Base-by-base conservation (phyloP, 2,113 vertebrate genomes). In the Marmota flaviventris region DNA sequence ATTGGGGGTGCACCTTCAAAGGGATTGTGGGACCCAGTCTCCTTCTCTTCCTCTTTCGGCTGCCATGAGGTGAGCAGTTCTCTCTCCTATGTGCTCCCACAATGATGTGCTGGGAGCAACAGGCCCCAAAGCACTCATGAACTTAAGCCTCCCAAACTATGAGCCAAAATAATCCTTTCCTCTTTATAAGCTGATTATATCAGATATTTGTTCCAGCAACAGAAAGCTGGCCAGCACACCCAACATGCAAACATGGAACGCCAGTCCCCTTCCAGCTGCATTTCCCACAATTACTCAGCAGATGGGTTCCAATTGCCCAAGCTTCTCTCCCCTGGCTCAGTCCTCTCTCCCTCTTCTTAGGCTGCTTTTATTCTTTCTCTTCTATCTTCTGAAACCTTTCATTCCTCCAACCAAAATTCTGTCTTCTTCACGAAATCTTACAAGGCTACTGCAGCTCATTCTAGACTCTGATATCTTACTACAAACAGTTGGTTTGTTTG, bases 401-500 rank as follows among this genome's bases (percentile, higher is more conserved):
- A 10, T 34, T 34, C 32, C 32, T 86, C 78, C 42, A 92, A 86
- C n/a, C 53, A 81, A 94, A 96, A 94, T 42, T 12, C 58, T 39
- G 39, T 39, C 39, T 92, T 56, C 45, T 93, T 29, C 34, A 8
- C 69, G 24, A 96, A 87, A 84, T 3, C 14, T 77, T 79, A 75
- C 22, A 22, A 75, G 88, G 32, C 18, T n/a, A 29, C 24, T 63
- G 65, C 25, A 85, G n/a, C 1, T 61, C 65, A 61, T 45, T 58
- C 58, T 79, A 77, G 42, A 93, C 9, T 81, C 39, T 22, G 89
- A 16, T n/a, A 12, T 85, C 48, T 39, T 70, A n/a, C 18, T 32
- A 13, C 39, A 34, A 83, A 93, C 45, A 82, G 18, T 32, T 81
- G 24, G 29, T 67, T 95, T 93, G 87, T 67, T 63, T 77, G 45